Conservation (phyloP, 2,888 invertebrate genomes). For the Herminia tarsipennalis region DNA sequence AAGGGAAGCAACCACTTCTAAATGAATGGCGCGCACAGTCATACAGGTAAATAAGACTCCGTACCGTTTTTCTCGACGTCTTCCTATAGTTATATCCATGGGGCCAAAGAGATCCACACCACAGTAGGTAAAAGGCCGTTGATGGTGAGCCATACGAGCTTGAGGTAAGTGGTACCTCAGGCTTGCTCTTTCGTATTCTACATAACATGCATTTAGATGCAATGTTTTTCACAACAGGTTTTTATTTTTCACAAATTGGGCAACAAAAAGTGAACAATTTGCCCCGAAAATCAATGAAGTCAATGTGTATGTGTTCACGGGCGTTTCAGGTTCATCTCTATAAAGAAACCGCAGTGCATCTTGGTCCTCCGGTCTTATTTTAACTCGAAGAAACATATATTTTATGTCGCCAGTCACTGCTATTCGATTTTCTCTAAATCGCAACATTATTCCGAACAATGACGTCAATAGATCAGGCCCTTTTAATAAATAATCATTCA, state of each 20-base stretch:
- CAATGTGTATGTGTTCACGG: not conserved
- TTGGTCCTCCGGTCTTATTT: slow-evolving; percentile 20
- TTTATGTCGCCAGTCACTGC: slow-evolving; percentile 23
- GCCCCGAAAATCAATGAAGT: too few relatives aligned
- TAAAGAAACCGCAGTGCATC: slow-evolving; percentile 19
- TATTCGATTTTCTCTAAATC: slow-evolving; percentile 25
- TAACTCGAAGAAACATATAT: slow-evolving; percentile 27
- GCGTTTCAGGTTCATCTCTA: not conserved
- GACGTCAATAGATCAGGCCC: slow-evolving; percentile 30
- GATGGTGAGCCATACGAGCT: slow-evolving; percentile 30
- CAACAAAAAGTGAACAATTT: too few relatives aligned
- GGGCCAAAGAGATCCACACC: slow-evolving; percentile 40
- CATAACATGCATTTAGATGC: slow-evolving; percentile 21
- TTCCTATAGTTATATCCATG: too few relatives aligned
- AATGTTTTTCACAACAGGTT: slow-evolving; percentile 30
- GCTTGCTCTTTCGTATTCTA: slow-evolving; percentile 17
- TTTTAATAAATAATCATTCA: slow-evolving; percentile 31
- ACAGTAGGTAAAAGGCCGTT: slow-evolving; percentile 29
- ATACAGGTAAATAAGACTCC: too few relatives aligned
- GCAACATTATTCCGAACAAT: slow-evolving; percentile 26
- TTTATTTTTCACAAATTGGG: too few relatives aligned
- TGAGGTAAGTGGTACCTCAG: slow-evolving; percentile 28
- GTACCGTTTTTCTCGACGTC: too few relatives aligned
- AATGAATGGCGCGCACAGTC: slow-evolving; percentile 30
- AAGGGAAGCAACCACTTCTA: slow-evolving; percentile 22